Evolutionary conservation across 64 coral and sea anemone genomes (phyloP).

Genomic region (Dendrophyllia cribrosa): DNA sequence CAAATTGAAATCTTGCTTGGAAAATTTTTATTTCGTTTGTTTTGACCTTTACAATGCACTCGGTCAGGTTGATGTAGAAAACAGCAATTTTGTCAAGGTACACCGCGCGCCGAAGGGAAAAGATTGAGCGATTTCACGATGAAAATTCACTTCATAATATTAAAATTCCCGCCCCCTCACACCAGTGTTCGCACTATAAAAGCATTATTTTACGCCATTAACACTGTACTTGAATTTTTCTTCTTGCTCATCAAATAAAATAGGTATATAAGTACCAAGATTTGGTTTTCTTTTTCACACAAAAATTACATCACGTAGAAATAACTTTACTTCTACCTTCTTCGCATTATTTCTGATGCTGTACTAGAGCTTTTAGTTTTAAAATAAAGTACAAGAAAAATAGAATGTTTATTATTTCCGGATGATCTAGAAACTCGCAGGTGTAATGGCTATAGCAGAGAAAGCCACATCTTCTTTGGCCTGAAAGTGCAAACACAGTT

Average conservation of each 20-base stretch:
- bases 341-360: no score
- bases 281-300: neutral
- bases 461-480: neutral
- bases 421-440: neutral
- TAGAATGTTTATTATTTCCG: neutral
- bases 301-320: neutral
- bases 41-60: neutral
- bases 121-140: neutral
- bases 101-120: neutral
- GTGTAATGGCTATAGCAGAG: neutral
- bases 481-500: neutral
- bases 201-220: conserved; percentile 38
- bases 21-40: neutral
- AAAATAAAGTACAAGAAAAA: neutral
- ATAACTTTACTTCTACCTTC: neutral
- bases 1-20: neutral
- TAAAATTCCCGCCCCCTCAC: neutral
- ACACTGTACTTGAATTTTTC: neutral
- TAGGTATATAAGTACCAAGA: neutral
- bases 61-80: neutral
- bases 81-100: neutral
- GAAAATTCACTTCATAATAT: neutral
- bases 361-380: neutral
- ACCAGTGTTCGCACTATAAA: neutral
- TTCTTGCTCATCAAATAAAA: neutral